Conservation (phyloP, 2,888 invertebrate genomes). For the Copidosoma aretas region DNA sequence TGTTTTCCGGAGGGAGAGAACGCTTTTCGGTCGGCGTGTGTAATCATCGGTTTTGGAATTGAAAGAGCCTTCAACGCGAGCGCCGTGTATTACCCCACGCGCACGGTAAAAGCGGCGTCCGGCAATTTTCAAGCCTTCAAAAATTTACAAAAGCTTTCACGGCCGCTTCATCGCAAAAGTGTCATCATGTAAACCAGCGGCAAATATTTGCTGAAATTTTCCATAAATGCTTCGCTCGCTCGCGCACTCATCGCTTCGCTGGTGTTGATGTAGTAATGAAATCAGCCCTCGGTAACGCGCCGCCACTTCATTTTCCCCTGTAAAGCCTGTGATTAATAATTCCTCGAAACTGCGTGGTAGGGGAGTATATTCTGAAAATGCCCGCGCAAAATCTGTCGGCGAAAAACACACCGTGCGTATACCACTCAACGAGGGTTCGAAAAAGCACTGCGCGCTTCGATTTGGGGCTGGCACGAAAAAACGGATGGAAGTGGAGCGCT, state of each 20-base stretch:
- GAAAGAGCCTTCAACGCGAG: neutral
- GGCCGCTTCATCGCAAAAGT: neutral
- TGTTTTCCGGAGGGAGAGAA: neutral
- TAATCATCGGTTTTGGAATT: neutral
- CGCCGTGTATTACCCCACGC: neutral
- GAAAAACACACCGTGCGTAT: constrained; percentile 23
- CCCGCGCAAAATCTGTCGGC: constrained; percentile 8
- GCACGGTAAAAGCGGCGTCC: neutral
- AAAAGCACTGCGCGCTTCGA: constrained; percentile 4
- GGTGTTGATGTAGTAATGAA: constrained; percentile 16
- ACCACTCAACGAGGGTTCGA: constrained; percentile 7
- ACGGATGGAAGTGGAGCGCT: constrained; percentile 1
- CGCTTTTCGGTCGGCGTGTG: neutral
- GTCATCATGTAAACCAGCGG: neutral
- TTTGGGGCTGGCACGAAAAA: constrained; percentile 10
- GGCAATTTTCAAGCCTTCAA: neutral
- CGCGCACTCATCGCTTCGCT: neutral
- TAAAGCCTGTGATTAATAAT: constrained; percentile 31
- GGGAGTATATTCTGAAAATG: constrained; percentile 10
- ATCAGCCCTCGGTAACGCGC: neutral
- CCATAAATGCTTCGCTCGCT: constrained; percentile 17
- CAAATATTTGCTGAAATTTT: constrained; percentile 13
- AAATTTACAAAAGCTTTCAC: neutral
- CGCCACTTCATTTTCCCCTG: neutral
- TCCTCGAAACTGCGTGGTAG: neutral